These are phyloP conservation scores for Aramus guarauna DNA, from an alignment of 2,113 vertebrate species.

Conservation along the genomic window DNA sequence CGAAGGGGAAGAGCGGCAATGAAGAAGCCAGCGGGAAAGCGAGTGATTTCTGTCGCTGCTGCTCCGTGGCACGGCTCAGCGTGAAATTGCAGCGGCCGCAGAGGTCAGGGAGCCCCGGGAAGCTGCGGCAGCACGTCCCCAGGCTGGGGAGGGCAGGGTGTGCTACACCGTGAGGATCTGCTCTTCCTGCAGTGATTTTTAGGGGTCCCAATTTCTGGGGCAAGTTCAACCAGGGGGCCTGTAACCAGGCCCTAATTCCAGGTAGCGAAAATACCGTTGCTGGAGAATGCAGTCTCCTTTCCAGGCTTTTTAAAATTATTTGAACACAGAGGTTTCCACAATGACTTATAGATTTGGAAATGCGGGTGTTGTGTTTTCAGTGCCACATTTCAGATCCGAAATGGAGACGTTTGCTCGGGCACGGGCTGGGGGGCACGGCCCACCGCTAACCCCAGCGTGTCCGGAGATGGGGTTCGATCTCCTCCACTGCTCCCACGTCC, in stretches of 20 bases:
- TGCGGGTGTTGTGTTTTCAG: background rate
- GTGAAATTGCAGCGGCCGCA: background rate
- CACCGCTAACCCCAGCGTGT: rapidly evolving
- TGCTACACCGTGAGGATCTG: rapidly evolving
- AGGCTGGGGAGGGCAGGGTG: background rate
- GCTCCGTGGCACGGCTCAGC: background rate
- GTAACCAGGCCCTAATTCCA: background rate
- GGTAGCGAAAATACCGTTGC: background rate
- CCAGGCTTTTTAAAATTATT: background rate
- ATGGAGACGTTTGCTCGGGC: background rate
- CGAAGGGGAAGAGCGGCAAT: background rate
- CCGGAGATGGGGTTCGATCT: background rate
- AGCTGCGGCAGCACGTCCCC: background rate
- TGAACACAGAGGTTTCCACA: background rate
- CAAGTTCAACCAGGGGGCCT: background rate
- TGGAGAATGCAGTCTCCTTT: background rate
- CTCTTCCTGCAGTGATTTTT: background rate
- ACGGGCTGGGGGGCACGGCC: background rate
- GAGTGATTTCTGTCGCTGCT: background rate
- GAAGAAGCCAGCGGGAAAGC: background rate
- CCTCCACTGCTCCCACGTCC: background rate
- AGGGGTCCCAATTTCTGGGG: background rate
- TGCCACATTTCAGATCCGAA: background rate
- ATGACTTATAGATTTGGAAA: background rate
- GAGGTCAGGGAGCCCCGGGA: background rate